Conservation (phyloP, 2,113 vertebrate genomes). For the Zosterops hypoxanthus region DNA sequence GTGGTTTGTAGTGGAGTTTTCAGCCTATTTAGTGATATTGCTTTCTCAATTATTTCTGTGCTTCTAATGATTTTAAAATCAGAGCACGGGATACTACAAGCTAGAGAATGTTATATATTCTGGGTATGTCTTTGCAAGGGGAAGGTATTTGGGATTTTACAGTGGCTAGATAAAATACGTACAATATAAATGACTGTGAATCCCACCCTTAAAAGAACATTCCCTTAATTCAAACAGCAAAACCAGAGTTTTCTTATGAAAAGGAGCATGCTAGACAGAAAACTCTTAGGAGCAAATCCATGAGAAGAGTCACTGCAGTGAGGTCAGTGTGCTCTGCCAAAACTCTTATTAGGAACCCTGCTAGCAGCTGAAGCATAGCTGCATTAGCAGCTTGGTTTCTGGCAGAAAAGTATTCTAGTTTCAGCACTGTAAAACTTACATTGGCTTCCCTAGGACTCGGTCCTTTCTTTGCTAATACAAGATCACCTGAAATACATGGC, state of each 20-base stretch:
- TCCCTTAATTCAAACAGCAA: neutral
- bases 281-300: neutral
- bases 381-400: neutral
- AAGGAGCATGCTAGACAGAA: neutral
- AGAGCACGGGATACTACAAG: neutral
- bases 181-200: neutral
- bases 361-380: neutral
- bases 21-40: neutral
- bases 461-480: neutral
- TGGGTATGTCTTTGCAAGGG: neutral
- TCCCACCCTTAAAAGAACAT: neutral
- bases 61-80: neutral
- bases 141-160: neutral
- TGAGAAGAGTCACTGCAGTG: neutral
- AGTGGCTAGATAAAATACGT: neutral
- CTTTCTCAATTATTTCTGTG: neutral
- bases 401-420: neutral
- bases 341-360: neutral
- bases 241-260: neutral
- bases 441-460: neutral
- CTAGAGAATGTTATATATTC: neutral
- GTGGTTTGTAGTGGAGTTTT: neutral
- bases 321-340: neutral
- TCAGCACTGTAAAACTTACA: neutral
- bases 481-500: neutral